These are phyloP conservation scores for Glossophaga mutica DNA, from an alignment of 2,797 vertebrate genomes.

Conservation along the genomic window DNA sequence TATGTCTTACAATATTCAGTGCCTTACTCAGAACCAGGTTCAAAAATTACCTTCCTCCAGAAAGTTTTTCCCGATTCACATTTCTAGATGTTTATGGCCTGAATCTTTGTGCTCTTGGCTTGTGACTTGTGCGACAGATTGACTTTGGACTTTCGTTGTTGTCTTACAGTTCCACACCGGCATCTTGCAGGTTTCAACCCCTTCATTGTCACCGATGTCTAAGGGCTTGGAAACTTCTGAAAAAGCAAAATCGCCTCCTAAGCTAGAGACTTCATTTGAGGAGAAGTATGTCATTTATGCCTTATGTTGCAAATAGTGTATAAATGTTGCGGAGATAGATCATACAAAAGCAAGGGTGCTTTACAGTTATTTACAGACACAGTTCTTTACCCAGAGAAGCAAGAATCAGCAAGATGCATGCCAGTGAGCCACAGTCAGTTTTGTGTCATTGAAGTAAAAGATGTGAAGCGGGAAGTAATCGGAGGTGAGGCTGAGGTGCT, in stretches of 20 bases:
- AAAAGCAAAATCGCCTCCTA: conserved; percentile 69
- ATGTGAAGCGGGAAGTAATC: background rate
- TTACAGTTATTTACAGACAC: background rate
- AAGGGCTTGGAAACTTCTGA: conserved; percentile 75
- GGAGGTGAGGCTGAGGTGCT: background rate
- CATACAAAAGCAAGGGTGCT: background rate
- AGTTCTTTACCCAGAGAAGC: background rate
- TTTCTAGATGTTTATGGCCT: background rate
- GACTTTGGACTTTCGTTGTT: conserved; percentile 49
- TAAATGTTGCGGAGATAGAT: background rate
- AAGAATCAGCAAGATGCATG: background rate
- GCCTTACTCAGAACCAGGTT: background rate
- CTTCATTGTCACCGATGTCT: conserved; percentile 80
- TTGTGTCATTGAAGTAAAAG: background rate
- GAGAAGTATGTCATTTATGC: conserved; percentile 73
- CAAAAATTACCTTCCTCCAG: background rate
- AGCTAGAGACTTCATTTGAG: conserved; percentile 73
- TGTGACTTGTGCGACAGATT: background rate
- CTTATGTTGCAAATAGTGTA: background rate
- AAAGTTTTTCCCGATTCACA: background rate
- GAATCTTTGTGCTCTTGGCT: background rate
- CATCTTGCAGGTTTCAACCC: conserved; percentile 82
- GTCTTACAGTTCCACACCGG: conserved; percentile 81
- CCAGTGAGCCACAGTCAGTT: background rate
- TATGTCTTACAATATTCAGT: background rate